Conservation (phyloP, 2,113 vertebrate genomes). For the Catharus minimus region DNA sequence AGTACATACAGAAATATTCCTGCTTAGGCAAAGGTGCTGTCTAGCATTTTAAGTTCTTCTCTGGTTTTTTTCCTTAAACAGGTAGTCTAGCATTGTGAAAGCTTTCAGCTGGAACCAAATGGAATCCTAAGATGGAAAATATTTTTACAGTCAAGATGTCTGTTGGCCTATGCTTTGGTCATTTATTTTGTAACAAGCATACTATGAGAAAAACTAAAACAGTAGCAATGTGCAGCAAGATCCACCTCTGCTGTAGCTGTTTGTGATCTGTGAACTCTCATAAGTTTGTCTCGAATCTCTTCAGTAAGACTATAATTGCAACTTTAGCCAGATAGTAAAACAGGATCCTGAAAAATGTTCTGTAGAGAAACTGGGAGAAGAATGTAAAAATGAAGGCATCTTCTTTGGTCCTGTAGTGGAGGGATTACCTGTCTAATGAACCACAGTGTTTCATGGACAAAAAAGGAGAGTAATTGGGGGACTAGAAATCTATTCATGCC, state of each 20-base stretch:
- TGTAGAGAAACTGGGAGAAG: background rate
- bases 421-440: background rate
- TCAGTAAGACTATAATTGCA: background rate
- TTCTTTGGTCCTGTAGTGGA: constrained; percentile 23
- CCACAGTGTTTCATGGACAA: background rate
- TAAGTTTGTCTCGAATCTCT: background rate
- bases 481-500: background rate
- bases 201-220: background rate
- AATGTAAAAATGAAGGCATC: background rate
- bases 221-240: background rate
- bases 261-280: background rate
- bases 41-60: background rate
- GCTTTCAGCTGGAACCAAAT: constrained; percentile 18
- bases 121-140: background rate
- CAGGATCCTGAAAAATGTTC: background rate
- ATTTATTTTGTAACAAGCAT: background rate
- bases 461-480: background rate
- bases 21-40: background rate
- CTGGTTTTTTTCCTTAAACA: background rate
- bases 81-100: background rate
- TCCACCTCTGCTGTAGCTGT: background rate
- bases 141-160: background rate
- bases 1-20: background rate
- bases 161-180: background rate
- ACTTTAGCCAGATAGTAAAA: background rate